phyloP scores from a whole-genome alignment of 2,797 vertebrate genomes.

The Urophycis tenuis region DNA sequence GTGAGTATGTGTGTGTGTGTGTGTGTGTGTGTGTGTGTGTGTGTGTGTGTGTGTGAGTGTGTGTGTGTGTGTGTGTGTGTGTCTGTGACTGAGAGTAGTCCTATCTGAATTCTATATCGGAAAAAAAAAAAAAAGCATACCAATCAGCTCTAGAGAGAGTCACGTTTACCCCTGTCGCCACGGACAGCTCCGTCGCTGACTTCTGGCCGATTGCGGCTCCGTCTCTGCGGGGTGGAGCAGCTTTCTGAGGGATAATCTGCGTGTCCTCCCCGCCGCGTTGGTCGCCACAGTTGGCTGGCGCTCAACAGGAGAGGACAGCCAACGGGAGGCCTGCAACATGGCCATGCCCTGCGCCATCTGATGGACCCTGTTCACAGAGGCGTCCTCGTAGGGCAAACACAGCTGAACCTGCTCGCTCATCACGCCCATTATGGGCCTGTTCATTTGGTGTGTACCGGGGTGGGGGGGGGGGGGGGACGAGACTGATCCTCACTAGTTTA shows the following conservation, averaged over 20 bases:
- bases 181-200: not conserved
- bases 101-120: not conserved
- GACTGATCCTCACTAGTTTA: not conserved
- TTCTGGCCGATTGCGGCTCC: not conserved
- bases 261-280: constrained; percentile 28
- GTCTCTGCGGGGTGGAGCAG: constrained; percentile 16
- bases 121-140: too few species aligned
- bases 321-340: constrained; percentile 16
- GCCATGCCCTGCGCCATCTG: not conserved
- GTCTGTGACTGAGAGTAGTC: not conserved
- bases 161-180: not conserved
- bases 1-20: too few species aligned
- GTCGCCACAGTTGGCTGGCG: constrained; percentile 30
- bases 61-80: not conserved
- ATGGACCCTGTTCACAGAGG: constrained; percentile 15
- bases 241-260: constrained; percentile 24
- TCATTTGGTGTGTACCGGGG: too few species aligned
- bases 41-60: not conserved
- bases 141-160: not conserved
- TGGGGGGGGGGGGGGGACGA: not conserved
- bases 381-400: too few species aligned
- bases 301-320: constrained; percentile 29
- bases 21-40: too few species aligned
- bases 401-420: too few species aligned
- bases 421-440: too few species aligned